These are phyloP conservation scores for Chloroceryle aenea DNA, from an alignment of 2,113 vertebrate species.

Conservation along the genomic window DNA sequence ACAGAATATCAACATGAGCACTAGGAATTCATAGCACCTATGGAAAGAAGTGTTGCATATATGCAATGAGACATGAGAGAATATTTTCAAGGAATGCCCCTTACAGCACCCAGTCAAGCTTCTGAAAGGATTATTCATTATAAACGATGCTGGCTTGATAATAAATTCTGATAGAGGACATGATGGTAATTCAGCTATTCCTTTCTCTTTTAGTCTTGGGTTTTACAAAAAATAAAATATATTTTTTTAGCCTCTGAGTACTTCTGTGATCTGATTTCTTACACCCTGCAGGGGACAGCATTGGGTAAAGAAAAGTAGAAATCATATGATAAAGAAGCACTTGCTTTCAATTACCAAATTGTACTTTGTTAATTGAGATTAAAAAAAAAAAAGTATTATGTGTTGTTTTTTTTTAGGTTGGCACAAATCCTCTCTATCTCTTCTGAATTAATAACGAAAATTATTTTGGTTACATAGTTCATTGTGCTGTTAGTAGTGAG, in stretches of 20 bases:
- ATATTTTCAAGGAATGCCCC: not conserved
- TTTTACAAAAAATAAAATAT: not conserved
- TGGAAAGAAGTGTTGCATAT: not conserved
- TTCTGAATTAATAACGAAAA: slow-evolving; percentile 65
- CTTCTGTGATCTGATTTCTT: slow-evolving; percentile 75
- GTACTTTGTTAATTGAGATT: slow-evolving; percentile 77
- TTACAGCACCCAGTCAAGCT: not conserved
- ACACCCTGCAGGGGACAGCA: slow-evolving; percentile 86
- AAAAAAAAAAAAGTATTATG: slow-evolving; percentile 36
- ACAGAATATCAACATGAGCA: slow-evolving; percentile 3
- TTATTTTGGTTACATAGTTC: slow-evolving; percentile 51
- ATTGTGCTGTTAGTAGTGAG: not conserved
- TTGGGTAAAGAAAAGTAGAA: slow-evolving; percentile 81
- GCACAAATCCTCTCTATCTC: not conserved
- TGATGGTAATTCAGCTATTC: slow-evolving; percentile 4
- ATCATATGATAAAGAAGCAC: slow-evolving; percentile 76
- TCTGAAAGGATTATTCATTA: not conserved
- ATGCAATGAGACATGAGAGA: not conserved
- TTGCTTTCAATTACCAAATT: slow-evolving; percentile 80
- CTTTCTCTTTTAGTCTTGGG: not conserved
- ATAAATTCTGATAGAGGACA: slow-evolving; percentile 7
- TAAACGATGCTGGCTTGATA: not conserved
- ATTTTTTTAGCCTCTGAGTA: slow-evolving; percentile 6
- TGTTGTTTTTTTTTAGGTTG: not conserved
- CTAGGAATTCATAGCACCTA: not conserved